Evolutionary conservation across 2,113 vertebrate genomes (phyloP).

Genomic region (Corythornis vintsioides): DNA sequence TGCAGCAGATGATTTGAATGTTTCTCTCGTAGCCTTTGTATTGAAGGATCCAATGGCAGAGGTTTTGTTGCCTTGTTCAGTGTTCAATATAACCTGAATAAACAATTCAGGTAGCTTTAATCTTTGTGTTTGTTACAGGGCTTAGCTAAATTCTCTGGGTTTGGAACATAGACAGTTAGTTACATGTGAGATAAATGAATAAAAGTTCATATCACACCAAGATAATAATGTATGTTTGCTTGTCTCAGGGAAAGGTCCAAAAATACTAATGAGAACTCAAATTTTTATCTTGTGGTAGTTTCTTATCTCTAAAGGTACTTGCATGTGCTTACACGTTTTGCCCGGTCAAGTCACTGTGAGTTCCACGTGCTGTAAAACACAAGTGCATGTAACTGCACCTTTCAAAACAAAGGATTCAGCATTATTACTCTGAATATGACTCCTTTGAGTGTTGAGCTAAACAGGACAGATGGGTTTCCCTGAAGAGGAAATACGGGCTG

Average conservation of each 20-base stretch:
- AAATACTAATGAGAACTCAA: background rate
- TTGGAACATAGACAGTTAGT: background rate
- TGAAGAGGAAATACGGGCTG: background rate
- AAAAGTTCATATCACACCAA: background rate
- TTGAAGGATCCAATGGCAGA: background rate
- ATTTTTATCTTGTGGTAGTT: background rate
- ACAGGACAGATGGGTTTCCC: background rate
- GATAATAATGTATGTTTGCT: background rate
- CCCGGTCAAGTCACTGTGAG: background rate
- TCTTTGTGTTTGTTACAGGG: fast-evolving
- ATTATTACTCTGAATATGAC: background rate
- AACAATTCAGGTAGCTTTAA: background rate
- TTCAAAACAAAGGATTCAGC: background rate
- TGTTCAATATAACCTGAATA: background rate
- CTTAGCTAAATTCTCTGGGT: background rate
- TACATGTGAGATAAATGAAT: background rate
- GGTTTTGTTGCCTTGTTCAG: background rate
- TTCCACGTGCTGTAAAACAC: background rate
- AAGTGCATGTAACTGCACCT: background rate
- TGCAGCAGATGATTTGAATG: background rate
- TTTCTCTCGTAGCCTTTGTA: background rate
- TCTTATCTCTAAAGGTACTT: background rate
- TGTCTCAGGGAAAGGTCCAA: background rate
- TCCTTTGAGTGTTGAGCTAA: background rate
- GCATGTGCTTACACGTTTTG: background rate